A percentile compares a stretch with the other conserved stretches of the same genome.
Evolutionary conservation across 2,797 vertebrate genomes (phyloP).

Genomic region (Pangasius djambal): DNA sequence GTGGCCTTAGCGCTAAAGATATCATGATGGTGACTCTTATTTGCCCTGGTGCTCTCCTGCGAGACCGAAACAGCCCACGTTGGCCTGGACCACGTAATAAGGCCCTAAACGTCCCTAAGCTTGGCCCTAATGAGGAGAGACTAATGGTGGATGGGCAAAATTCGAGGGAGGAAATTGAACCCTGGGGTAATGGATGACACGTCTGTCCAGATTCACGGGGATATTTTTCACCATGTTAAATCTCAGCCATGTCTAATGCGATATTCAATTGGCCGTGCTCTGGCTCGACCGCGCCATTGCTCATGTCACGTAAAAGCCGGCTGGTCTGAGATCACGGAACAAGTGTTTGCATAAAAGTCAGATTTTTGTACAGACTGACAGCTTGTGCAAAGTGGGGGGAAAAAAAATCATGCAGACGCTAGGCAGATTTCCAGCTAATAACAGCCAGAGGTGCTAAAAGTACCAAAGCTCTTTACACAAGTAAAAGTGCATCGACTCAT

Average conservation of each 20-base stretch:
- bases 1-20: slow-evolving; percentile 35
- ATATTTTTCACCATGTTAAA: slow-evolving; percentile 52
- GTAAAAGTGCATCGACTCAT: neutral
- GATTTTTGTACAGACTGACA: neutral
- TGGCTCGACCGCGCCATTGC: slow-evolving; percentile 17
- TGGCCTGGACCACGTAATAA: slow-evolving; percentile 47
- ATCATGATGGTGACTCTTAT: slow-evolving; percentile 31
- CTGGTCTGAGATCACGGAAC: neutral
- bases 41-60: slow-evolving; percentile 29
- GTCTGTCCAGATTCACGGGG: slow-evolving; percentile 42
- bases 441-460: neutral
- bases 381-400: neutral
- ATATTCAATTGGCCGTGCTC: slow-evolving; percentile 40
- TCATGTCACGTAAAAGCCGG: slow-evolving; percentile 17
- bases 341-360: neutral
- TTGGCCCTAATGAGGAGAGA: slow-evolving; percentile 50
- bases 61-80: slow-evolving; percentile 44
- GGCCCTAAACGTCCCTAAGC: slow-evolving; percentile 48
- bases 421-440: neutral
- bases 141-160: slow-evolving; percentile 45
- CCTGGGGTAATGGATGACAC: slow-evolving; percentile 51
- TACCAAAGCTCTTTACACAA: neutral
- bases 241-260: slow-evolving; percentile 36
- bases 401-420: neutral
- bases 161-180: slow-evolving; percentile 50